phyloP scores from a whole-genome alignment of 2,888 invertebrate genomes.

The Corythucha ciliata region DNA sequence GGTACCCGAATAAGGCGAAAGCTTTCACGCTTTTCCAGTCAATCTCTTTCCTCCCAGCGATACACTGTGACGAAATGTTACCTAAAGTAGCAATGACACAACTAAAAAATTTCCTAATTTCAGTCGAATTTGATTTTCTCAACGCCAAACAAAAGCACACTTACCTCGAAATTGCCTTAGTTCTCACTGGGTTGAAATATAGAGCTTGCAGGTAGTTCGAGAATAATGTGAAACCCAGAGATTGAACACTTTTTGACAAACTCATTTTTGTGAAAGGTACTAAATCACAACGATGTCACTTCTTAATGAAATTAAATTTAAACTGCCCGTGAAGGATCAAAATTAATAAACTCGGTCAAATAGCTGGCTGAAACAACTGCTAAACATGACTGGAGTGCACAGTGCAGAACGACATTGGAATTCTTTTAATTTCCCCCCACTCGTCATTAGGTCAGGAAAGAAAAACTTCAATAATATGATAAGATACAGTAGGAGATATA shows the following conservation, averaged over 20 bases:
- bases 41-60: constrained; percentile 54
- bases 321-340: too few relatives aligned
- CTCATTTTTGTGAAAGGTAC: constrained; percentile 48
- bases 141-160: constrained; percentile 27
- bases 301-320: too few relatives aligned
- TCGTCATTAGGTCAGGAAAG: too few relatives aligned
- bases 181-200: constrained; percentile 64
- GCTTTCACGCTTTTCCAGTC: constrained; percentile 59
- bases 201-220: constrained; percentile 65
- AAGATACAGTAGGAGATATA: too few relatives aligned
- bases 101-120: constrained; percentile 44
- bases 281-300: too few relatives aligned
- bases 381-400: too few relatives aligned
- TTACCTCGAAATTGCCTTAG: constrained; percentile 72
- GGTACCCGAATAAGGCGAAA: constrained; percentile 67
- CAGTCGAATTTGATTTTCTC: not conserved
- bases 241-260: constrained; percentile 54
- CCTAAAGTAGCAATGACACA: constrained; percentile 62
- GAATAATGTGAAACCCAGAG: constrained; percentile 51
- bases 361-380: too few relatives aligned
- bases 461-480: too few relatives aligned
- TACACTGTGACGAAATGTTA: constrained; percentile 61
- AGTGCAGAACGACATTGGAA: too few relatives aligned
- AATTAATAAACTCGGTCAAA: too few relatives aligned
- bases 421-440: too few relatives aligned